These are phyloP conservation scores for Saccostrea echinata DNA, from an alignment of 1,140 invertebrate species.

Conservation along the genomic window DNA sequence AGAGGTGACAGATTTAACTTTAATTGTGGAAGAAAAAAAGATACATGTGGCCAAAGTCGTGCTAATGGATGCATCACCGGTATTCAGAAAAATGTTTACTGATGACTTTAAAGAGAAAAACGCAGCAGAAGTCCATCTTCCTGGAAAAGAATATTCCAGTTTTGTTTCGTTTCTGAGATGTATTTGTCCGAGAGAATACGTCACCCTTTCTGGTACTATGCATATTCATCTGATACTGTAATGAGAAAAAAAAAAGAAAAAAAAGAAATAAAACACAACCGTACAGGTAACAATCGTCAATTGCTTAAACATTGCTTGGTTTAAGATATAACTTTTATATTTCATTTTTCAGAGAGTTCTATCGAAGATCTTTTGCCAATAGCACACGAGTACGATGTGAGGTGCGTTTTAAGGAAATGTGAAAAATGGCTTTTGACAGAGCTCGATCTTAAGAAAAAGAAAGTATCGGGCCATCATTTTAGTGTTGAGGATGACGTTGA, in stretches of 20 bases:
- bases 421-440: neutral
- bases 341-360: neutral
- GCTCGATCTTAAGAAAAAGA: neutral
- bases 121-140: neutral
- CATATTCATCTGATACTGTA: too few species aligned
- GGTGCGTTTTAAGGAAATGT: neutral
- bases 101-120: neutral
- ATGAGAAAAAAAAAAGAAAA: too few species aligned
- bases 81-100: slow-evolving; percentile 24
- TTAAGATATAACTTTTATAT: too few species aligned
- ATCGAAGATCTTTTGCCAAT: neutral
- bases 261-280: too few species aligned
- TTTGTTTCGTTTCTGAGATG: slow-evolving; percentile 29
- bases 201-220: neutral
- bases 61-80: slow-evolving; percentile 20
- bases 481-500: neutral
- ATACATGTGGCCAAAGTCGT: neutral
- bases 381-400: neutral
- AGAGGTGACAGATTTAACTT: neutral
- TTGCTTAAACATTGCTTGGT: too few species aligned
- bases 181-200: neutral
- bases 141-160: slow-evolving; percentile 20
- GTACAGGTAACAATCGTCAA: too few species aligned
- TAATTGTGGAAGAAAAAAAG: neutral
- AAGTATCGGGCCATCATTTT: neutral